These are phyloP conservation scores for Gymnarchus niloticus DNA, from an alignment of 2,113 vertebrate genomes.

Conservation along the genomic window DNA sequence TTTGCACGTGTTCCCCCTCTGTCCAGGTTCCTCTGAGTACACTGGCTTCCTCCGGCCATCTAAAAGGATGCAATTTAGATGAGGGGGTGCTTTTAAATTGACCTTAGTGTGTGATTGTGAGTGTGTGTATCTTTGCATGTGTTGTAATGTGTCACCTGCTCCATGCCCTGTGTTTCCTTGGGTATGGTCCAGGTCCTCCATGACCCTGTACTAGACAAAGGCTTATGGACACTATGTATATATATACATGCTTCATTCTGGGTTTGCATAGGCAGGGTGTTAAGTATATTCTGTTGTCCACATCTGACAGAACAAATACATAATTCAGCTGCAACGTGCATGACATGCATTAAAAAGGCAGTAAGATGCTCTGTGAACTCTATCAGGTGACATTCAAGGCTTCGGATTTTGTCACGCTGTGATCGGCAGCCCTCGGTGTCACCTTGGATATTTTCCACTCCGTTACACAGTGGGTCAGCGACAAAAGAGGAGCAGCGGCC, in stretches of 20 bases:
- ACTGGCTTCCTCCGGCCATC: not conserved
- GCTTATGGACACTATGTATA: not conserved
- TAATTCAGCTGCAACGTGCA: not conserved
- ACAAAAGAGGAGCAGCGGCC: slow-evolving; percentile 34
- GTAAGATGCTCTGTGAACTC: not conserved
- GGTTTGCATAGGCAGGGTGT: not conserved
- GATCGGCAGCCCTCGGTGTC: not conserved
- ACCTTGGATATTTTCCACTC: slow-evolving; percentile 22
- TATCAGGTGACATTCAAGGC: not conserved
- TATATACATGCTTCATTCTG: not conserved
- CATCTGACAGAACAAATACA: not conserved
- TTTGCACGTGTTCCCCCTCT: not conserved
- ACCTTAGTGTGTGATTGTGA: not conserved
- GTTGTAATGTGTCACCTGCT: not conserved
- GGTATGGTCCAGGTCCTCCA: not conserved
- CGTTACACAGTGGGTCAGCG: slow-evolving; percentile 37
- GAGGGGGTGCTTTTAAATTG: not conserved
- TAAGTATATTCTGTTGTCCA: not conserved
- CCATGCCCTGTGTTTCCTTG: not conserved
- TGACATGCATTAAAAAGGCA: not conserved
- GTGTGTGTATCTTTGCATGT: not conserved
- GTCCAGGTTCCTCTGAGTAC: not conserved
- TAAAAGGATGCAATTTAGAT: not conserved
- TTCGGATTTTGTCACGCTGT: not conserved
- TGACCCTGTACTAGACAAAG: not conserved